A percentile compares a stretch with the other conserved stretches of the same genome.
Conservation (phyloP, 2,888 invertebrate genomes). For the Meandrusa payeni region DNA sequence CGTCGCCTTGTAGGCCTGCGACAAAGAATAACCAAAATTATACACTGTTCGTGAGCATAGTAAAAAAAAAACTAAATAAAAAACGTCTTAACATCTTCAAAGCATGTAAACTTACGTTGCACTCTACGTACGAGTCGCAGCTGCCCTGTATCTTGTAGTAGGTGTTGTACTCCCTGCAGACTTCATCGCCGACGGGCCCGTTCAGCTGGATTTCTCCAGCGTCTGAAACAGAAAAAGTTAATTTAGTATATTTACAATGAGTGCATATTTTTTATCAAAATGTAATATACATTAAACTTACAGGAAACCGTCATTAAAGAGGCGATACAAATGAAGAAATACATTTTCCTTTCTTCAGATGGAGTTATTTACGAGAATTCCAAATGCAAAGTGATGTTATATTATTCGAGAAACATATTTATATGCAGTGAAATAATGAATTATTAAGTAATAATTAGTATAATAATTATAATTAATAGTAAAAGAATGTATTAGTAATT, state of each 20-base stretch:
- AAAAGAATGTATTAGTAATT: too few relatives aligned
- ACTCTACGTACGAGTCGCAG: conserved; percentile 87
- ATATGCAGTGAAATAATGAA: not conserved
- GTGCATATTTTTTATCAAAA: not conserved
- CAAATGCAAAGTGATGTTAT: not conserved
- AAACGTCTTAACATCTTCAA: too few relatives aligned
- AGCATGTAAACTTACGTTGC: conserved; percentile 58
- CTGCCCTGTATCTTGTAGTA: conserved; percentile 81
- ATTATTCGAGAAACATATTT: not conserved
- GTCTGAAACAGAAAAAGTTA: not conserved
- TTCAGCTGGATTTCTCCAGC: not conserved
- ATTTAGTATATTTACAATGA: not conserved
- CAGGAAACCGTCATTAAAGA: conserved; percentile 10
- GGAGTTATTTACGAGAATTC: too few relatives aligned
- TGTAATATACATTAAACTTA: conserved; percentile 17
- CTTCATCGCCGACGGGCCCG: not conserved
- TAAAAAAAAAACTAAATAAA: not conserved
- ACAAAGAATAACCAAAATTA: not conserved
- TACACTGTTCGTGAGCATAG: too few relatives aligned
- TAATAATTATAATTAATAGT: too few relatives aligned
- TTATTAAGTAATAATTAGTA: too few relatives aligned
- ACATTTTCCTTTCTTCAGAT: not conserved
- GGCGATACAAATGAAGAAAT: not conserved
- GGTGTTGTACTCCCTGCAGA: conserved; percentile 41
- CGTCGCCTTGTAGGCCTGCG: conserved; percentile 79